A percentile compares a stretch with the other conserved stretches of the same genome.
phyloP scores from a whole-genome alignment of 2,888 invertebrate genomes.

The Watsonalla binaria region DNA sequence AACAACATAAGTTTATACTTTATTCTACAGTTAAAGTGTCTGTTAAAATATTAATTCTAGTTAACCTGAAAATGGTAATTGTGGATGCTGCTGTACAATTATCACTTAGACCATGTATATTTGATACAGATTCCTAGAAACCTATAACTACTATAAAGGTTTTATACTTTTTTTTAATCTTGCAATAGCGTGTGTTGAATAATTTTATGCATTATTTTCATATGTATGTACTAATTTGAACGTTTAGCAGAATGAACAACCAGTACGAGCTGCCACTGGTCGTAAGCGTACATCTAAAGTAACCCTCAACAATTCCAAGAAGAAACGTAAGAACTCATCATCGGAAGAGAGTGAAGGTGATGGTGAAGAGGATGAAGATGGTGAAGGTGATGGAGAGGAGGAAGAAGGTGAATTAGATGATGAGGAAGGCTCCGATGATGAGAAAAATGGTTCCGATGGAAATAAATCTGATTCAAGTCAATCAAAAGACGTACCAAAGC shows the following conservation, averaged over 20 bases:
- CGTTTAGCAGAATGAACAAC: constrained; percentile 50
- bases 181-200: too few relatives aligned
- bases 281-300: constrained; percentile 58
- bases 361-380: constrained; percentile 62
- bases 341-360: constrained; percentile 70
- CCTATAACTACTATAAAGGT: too few relatives aligned
- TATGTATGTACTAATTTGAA: not conserved
- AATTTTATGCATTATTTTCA: too few relatives aligned
- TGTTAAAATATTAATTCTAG: too few relatives aligned
- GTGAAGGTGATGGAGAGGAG: constrained; percentile 59
- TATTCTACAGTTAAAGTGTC: too few relatives aligned
- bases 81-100: too few relatives aligned
- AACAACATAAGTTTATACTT: too few relatives aligned
- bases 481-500: constrained; percentile 77
- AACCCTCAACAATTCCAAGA: constrained; percentile 61
- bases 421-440: constrained; percentile 74
- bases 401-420: constrained; percentile 70
- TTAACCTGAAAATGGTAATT: too few relatives aligned
- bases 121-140: too few relatives aligned
- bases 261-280: constrained; percentile 38
- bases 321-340: constrained; percentile 68
- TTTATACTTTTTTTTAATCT: too few relatives aligned
- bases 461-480: constrained; percentile 76
- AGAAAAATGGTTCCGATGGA: constrained; percentile 75
- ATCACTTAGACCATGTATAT: too few relatives aligned